Evolutionary conservation across 1,140 invertebrate species (phyloP), one percentile per base, ranked within the genome.

Genomic region (Sarcophaga bullata): DNA sequence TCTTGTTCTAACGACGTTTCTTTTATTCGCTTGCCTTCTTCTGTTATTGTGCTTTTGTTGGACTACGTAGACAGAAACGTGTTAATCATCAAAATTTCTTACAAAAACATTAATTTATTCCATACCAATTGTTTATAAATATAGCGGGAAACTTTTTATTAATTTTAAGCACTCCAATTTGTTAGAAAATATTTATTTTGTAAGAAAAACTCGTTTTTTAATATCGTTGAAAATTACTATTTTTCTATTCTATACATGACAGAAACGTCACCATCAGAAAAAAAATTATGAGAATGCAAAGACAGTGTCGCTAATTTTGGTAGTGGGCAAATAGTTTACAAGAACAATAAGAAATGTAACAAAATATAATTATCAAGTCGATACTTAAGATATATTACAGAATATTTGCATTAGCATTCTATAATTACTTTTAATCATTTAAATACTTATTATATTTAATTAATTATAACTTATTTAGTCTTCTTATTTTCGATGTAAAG

Each of bases 251-350:
- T 82, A 47, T 62, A 83, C 58, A 62, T 83, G 80, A 76, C 80
- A 83, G 80, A 78, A 83, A 83, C 83, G 82, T 83, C 82, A 83
- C 82, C 82, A 81, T n/a, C 54, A 58, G 3, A 68, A n/a, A 62
- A n/a, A 37, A 37, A 37, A 4, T 37, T n/a, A n/a, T 2, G 25
- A 37, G 4, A 4, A 37, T 37, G 25, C 25, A 37, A 37, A 37
- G 4, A 2, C 25, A 37, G 25, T 37, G 25, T 37, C 25, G 25
- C 25, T 37, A 37, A 37, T 37, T 37, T 37, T 37, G 25, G 25
- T 37, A 37, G 25, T 37, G 25, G 25, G 4, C 25, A 37, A 37
- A 37, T 37, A 37, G 25, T 37, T 37, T 37, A 37, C 4, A 37
- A 4, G 25, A 37, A 37, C 25, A 37, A 37, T 37, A 37, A 37